Percentiles rank a stretch among this genome's conserved stretches.
Conservation (phyloP, 2,888 invertebrate genomes). For the Ectropis crepuscularia region DNA sequence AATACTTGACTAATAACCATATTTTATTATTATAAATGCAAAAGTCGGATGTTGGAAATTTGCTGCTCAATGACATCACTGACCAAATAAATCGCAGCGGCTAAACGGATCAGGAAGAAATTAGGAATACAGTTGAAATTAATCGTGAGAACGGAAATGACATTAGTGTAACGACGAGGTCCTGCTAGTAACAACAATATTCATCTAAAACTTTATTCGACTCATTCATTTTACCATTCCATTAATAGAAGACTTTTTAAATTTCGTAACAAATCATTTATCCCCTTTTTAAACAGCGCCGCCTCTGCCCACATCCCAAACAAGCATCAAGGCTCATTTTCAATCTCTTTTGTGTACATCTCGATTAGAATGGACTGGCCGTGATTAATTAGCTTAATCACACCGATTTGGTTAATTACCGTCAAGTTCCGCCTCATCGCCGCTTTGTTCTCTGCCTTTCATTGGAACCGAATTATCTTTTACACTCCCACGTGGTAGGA, state of each 20-base stretch:
- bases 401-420: conserved; percentile 64
- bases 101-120: too few species aligned
- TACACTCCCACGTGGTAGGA: conserved; percentile 53
- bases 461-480: conserved; percentile 53
- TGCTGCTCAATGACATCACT: too few species aligned
- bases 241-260: not conserved
- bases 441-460: conserved; percentile 56
- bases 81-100: too few species aligned
- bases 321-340: conserved; percentile 30
- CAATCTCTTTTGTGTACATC: conserved; percentile 41
- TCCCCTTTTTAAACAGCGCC: not conserved
- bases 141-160: too few species aligned
- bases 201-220: too few species aligned
- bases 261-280: not conserved
- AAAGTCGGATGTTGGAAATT: too few species aligned
- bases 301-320: conserved; percentile 30
- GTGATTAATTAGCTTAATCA: conserved; percentile 64
- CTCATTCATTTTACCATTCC: too few species aligned
- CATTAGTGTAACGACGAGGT: too few species aligned
- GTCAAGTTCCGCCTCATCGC: conserved; percentile 62
- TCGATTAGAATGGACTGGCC: conserved; percentile 27
- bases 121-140: too few species aligned
- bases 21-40: too few species aligned
- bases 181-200: too few species aligned
- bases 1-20: too few species aligned